These are phyloP conservation scores for Acrobasis suavella DNA, from an alignment of 2,888 invertebrate genomes.

Conservation along the genomic window DNA sequence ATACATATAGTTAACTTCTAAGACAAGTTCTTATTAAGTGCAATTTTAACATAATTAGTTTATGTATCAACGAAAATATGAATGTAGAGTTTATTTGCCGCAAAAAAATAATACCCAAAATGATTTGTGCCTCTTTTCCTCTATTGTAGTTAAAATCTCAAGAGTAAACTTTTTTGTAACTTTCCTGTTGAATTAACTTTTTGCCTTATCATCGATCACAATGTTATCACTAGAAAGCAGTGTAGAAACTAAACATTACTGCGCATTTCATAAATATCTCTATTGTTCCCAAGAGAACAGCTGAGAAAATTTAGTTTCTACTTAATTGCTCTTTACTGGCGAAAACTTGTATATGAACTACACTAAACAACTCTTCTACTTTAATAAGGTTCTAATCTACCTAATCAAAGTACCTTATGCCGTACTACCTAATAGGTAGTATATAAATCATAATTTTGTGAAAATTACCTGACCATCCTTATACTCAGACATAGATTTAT, in stretches of 20 bases:
- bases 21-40: too few relatives aligned
- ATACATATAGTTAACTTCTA: too few relatives aligned
- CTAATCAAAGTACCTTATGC: too few relatives aligned
- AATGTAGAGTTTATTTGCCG: too few relatives aligned
- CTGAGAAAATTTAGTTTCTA: constrained; percentile 56
- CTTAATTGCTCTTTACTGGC: constrained; percentile 49
- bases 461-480: too few relatives aligned
- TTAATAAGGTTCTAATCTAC: too few relatives aligned
- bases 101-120: too few relatives aligned
- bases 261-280: constrained; percentile 37
- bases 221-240: constrained; percentile 28
- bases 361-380: background rate
- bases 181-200: constrained; percentile 1
- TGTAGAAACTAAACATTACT: constrained; percentile 28
- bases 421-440: too few relatives aligned
- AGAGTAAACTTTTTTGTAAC: constrained; percentile 1
- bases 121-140: background rate
- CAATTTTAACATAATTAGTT: too few relatives aligned
- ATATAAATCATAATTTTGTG: too few relatives aligned
- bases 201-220: constrained; percentile 21
- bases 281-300: constrained; percentile 47
- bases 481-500: too few relatives aligned
- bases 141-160: constrained; percentile 1
- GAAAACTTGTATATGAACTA: constrained; percentile 49
- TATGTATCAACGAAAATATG: too few relatives aligned